Evolutionary conservation across 2,797 vertebrate species (phyloP).

Genomic region (Peromyscus nudipes): DNA sequence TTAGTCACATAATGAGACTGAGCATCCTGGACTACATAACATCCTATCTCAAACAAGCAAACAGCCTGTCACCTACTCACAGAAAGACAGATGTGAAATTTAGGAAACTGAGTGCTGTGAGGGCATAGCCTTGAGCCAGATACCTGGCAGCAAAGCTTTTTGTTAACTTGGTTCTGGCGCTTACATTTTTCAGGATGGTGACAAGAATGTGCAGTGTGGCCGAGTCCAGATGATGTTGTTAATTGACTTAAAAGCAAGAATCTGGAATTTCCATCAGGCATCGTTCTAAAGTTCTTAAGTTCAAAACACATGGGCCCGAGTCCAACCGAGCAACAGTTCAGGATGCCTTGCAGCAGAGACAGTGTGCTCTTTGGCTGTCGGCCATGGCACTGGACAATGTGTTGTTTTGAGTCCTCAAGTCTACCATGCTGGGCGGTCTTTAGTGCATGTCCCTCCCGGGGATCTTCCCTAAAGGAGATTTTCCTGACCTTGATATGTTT

Average conservation of each 20-base stretch:
- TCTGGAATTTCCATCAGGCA: constrained; percentile 83
- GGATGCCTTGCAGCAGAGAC: not conserved
- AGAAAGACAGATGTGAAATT: constrained; percentile 22
- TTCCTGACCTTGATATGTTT: not conserved
- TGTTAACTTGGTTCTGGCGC: constrained; percentile 74
- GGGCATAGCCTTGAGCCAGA: not conserved
- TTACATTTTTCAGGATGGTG: constrained; percentile 31
- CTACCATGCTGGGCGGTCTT: not conserved
- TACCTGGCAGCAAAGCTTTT: constrained; percentile 68
- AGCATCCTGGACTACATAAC: not conserved
- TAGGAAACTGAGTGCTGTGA: not conserved
- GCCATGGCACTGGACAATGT: fast-evolving
- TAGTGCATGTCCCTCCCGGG: not conserved
- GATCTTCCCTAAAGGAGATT: not conserved
- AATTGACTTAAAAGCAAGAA: constrained; percentile 79
- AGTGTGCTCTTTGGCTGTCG: not conserved
- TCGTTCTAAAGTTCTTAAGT: constrained; percentile 82
- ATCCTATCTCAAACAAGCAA: not conserved
- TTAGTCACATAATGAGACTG: not conserved
- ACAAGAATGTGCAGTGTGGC: constrained; percentile 56
- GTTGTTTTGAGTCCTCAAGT: not conserved
- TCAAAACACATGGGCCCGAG: constrained; percentile 7
- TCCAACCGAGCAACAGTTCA: not conserved
- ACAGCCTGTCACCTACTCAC: not conserved
- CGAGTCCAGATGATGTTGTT: constrained; percentile 55